Percentiles rank a stretch among this genome's conserved stretches.
These are phyloP conservation scores for Baccha elongata DNA, from an alignment of 2,888 invertebrate species.

Conservation along the genomic window DNA sequence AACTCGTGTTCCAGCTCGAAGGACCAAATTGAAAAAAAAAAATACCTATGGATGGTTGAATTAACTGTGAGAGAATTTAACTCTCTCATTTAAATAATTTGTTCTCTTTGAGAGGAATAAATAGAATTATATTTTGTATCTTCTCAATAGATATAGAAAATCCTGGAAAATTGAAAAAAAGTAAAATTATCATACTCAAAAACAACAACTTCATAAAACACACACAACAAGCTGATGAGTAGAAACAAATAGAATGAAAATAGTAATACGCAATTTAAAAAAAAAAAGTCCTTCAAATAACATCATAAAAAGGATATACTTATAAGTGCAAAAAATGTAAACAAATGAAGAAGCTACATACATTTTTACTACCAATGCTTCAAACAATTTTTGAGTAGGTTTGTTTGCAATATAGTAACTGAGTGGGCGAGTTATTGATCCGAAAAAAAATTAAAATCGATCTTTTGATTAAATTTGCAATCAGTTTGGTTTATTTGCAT, in stretches of 20 bases:
- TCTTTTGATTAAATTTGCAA: no score
- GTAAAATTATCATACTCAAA: slow-evolving; percentile 8
- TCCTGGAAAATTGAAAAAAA: slow-evolving; percentile 29
- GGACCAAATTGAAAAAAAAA: slow-evolving; percentile 30
- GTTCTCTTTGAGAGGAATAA: slow-evolving; percentile 53
- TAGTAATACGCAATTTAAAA: background rate
- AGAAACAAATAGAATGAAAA: background rate
- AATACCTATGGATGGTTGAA: background rate
- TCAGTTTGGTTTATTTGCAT: no score
- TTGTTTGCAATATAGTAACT: no score
- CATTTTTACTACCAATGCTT: no score
- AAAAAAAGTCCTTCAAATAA: background rate
- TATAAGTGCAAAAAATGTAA: background rate
- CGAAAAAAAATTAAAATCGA: no score
- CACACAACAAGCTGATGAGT: slow-evolving; percentile 62
- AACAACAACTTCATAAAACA: slow-evolving; percentile 46
- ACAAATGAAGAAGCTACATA: background rate
- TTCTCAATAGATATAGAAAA: slow-evolving; percentile 23
- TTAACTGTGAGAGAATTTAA: slow-evolving; percentile 1
- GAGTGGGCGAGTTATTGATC: no score
- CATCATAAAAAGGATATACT: background rate
- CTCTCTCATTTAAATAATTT: slow-evolving; percentile 27
- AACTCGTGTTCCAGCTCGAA: slow-evolving; percentile 1
- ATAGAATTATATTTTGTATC: background rate
- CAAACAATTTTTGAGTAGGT: no score